These are phyloP conservation scores for Astropecten irregularis DNA, from an alignment of 53 echinoderm and acorn worm genomes.

Conservation along the genomic window DNA sequence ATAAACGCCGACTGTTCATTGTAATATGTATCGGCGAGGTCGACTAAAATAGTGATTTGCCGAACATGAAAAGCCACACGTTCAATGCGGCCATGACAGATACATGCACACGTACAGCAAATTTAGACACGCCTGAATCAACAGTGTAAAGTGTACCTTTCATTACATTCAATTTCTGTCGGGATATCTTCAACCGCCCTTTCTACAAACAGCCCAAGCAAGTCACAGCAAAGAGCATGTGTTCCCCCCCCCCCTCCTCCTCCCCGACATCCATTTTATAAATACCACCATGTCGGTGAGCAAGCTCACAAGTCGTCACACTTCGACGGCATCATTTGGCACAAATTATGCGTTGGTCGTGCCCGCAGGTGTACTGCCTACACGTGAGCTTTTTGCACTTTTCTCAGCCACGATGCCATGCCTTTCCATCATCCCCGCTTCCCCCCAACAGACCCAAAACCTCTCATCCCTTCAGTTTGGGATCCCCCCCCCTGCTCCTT, in stretches of 20 bases:
- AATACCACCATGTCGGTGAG: no score
- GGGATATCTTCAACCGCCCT: no score
- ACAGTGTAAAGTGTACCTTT: constrained; percentile 29
- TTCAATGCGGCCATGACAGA: neutral
- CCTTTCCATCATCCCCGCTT: neutral
- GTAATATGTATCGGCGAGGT: neutral
- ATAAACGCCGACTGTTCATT: no score
- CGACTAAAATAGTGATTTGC: neutral
- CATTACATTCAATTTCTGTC: constrained; percentile 15
- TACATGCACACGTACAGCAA: constrained; percentile 21
- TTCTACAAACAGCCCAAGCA: no score
- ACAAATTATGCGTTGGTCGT: constrained; percentile 27
- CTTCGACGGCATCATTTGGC: constrained; percentile 27
- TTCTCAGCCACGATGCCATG: neutral
- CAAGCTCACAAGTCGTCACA: constrained; percentile 38
- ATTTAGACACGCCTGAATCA: constrained; percentile 22
- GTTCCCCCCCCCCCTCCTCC: no score
- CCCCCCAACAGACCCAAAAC: neutral
- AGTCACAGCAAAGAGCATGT: no score
- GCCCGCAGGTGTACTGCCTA: constrained; percentile 20
- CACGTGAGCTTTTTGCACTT: constrained; percentile 35
- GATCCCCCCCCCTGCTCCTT: neutral
- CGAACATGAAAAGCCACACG: constrained; percentile 3
- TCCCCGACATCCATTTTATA: no score
- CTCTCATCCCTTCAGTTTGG: no score